Conservation (phyloP, 2,888 invertebrate species). For the Cryptocheilus praepositus region DNA sequence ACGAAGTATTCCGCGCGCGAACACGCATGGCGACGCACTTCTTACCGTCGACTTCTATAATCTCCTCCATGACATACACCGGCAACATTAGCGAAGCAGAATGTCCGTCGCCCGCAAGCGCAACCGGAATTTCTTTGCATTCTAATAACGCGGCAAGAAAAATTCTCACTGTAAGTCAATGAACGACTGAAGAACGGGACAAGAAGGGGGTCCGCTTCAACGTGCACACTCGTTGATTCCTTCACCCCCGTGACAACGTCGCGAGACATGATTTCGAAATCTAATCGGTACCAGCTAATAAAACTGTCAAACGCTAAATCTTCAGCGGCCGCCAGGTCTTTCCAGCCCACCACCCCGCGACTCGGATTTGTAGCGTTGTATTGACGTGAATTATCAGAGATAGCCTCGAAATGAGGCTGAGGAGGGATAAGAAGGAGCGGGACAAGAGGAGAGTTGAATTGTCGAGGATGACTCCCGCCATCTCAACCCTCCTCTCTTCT, state of each 20-base stretch:
- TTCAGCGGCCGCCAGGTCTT: constrained; percentile 9
- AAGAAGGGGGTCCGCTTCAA: too few relatives aligned
- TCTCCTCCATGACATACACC: too few relatives aligned
- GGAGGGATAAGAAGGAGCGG: constrained; percentile 12
- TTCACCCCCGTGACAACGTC: constrained; percentile 12
- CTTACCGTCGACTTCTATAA: too few relatives aligned
- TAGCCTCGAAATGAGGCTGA: constrained; percentile 30
- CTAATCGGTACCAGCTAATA: constrained; percentile 61
- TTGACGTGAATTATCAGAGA: constrained; percentile 67
- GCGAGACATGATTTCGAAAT: constrained; percentile 54
- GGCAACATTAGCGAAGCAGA: too few relatives aligned
- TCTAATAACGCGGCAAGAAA: too few relatives aligned
- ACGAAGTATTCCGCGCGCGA: too few relatives aligned
- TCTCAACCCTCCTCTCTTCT: constrained; percentile 25
- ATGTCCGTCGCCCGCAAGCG: too few relatives aligned
- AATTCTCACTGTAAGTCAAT: too few relatives aligned
- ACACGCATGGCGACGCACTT: too few relatives aligned
- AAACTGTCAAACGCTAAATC: constrained; percentile 53
- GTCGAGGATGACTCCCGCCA: constrained; percentile 30
- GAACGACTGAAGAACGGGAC: too few relatives aligned
- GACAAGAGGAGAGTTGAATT: constrained; percentile 11
- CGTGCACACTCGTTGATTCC: constrained; percentile 21
- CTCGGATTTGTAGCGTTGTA: constrained; percentile 42
- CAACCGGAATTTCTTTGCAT: too few relatives aligned
- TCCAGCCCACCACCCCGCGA: too few relatives aligned